A percentile compares a stretch with the other conserved stretches of the same genome.
Evolutionary conservation across 2,113 vertebrate genomes (phyloP).

Genomic region (Mobula hypostoma): DNA sequence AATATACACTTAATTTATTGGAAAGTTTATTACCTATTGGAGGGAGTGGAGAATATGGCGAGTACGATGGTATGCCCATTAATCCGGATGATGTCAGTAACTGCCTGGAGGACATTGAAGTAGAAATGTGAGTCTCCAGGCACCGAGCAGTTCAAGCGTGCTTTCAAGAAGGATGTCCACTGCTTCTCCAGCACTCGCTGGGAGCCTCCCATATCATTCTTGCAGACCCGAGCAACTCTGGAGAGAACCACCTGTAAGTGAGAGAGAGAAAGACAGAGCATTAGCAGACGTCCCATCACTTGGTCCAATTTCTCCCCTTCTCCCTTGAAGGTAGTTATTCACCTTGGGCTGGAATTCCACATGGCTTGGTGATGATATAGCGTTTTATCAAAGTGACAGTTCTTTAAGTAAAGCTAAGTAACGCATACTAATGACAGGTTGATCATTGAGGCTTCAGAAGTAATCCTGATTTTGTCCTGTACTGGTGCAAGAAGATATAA

Average conservation of each 20-base stretch:
- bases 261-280: background rate
- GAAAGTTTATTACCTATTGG: slow-evolving; percentile 72
- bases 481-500: background rate
- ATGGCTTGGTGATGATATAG: too few species aligned
- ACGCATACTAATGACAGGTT: background rate
- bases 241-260: slow-evolving; percentile 76
- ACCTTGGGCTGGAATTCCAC: background rate
- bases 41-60: slow-evolving; percentile 83
- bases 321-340: background rate
- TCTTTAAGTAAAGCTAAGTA: background rate
- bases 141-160: slow-evolving; percentile 89
- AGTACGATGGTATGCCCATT: slow-evolving; percentile 80
- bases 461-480: background rate
- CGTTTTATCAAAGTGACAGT: background rate
- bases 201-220: slow-evolving; percentile 82
- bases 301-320: background rate
- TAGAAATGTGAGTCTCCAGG: slow-evolving; percentile 93
- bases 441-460: background rate
- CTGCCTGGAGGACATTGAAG: slow-evolving; percentile 90
- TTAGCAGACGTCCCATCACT: background rate
- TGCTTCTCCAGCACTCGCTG: slow-evolving; percentile 92
- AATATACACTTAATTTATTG: background rate
- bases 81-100: slow-evolving; percentile 78
- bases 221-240: slow-evolving; percentile 85
- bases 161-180: slow-evolving; percentile 95